Conservation (phyloP, 2,797 vertebrate genomes). For the Sebastes jordani region DNA sequence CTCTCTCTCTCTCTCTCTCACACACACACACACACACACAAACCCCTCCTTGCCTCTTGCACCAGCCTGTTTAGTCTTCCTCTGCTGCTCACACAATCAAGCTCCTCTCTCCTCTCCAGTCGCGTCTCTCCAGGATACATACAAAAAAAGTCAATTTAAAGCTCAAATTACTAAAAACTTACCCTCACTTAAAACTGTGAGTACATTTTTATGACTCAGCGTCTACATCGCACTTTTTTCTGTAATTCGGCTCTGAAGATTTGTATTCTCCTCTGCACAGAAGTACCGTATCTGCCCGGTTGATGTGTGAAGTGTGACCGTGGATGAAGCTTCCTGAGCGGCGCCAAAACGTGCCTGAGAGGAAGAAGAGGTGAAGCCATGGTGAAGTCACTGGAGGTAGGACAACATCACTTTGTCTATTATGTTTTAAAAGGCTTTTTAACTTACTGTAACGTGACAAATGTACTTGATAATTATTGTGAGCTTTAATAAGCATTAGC, state of each 20-base stretch:
- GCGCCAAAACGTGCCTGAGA: slow-evolving; percentile 7
- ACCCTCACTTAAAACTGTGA: not conserved
- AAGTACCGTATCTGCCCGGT: not conserved
- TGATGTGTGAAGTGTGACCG: not conserved
- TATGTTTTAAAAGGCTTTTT: not conserved
- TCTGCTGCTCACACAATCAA: not conserved
- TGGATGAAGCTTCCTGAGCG: not conserved
- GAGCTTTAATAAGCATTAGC: not conserved
- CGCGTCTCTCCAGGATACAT: too few species aligned
- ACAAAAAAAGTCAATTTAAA: not conserved
- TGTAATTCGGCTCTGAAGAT: not conserved
- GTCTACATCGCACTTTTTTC: rapidly evolving
- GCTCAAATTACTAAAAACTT: not conserved
- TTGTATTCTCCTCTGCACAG: not conserved
- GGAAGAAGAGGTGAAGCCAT: slow-evolving; percentile 13
- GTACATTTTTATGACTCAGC: not conserved
- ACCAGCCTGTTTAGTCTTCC: slow-evolving; percentile 4
- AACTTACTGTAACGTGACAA: not conserved
- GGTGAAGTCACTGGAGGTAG: not conserved
- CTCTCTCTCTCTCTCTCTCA: too few species aligned
- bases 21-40: slow-evolving; percentile 12
- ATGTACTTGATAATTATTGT: not conserved
- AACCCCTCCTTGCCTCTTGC: slow-evolving; percentile 33
- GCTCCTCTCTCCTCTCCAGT: not conserved
- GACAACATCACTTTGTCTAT: not conserved